Base-by-base conservation (phyloP, 2,797 vertebrate species). In the Scomberomorus guttatus region DNA sequence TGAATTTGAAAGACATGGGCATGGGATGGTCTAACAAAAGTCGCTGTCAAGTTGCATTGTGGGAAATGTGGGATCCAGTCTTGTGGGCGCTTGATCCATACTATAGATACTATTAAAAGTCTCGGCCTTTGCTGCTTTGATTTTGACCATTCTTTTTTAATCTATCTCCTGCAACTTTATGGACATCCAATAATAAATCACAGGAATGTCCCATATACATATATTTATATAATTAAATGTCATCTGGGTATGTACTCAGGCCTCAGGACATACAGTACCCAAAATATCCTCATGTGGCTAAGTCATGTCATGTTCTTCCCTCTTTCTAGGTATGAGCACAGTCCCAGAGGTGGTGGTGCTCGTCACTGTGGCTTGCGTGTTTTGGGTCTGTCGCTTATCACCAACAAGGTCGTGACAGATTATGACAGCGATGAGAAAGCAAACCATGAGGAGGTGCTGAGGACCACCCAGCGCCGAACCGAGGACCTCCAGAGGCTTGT, bases 301-400 rank as follows among this genome's bases (percentile, higher is more conserved):
- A 46, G 17, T 48, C 46, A 20, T 48, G 5, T 20, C 46, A 48
- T 5, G 13, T 57, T 70, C 58, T 70, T 22, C 10, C 7, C 10
- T 42, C 52, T 44, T 1, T 63, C 13, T 25, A 97, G 96, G 96
- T 18, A 98, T 97, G 97, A 98, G 97, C 87, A 98, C 96, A 0
- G 95, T 96, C 12, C 96, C 96, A 11, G 97, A 98, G 85, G 96
- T 97, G 46, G 90, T 97, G 58, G 93, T 96, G 97, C 97, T 55
- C 95, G 95, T 44, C 97, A 97, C 27, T 97, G 96, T 0, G 95
- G 96, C 44, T 62, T 98, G 46, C 93, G 95, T 0, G 96, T 98
- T 63, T 86, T 97, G 10, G 96, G 97, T 48, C 87, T 98, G 65
- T 97, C 96, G 12, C 95, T 98, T 64, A 95, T 98, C 87, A 97